Evolutionary conservation across 2,888 invertebrate genomes (phyloP).

Genomic region (Plagiodera versicolora): DNA sequence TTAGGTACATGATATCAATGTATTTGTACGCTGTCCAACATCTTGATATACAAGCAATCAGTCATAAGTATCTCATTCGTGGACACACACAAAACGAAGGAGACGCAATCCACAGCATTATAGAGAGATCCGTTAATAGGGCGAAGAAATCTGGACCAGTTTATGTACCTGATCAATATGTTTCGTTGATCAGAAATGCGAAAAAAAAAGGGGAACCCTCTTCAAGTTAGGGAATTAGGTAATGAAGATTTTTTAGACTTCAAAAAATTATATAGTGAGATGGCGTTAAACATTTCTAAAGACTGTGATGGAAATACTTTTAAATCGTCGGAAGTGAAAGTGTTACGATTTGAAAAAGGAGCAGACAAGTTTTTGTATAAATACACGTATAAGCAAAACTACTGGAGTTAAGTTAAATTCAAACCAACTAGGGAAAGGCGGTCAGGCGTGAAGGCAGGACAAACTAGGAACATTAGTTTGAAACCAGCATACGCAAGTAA

Average conservation of each 20-base stretch:
- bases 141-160: constrained; percentile 20
- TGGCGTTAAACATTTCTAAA: constrained; percentile 11
- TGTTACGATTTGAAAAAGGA: constrained; percentile 17
- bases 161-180: constrained; percentile 20
- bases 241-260: constrained; percentile 20
- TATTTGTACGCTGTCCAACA: constrained; percentile 18
- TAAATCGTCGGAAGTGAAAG: constrained; percentile 12
- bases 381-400: constrained; percentile 14
- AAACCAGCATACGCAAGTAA: constrained; percentile 8
- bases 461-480: not conserved
- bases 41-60: constrained; percentile 19
- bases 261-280: constrained; percentile 17
- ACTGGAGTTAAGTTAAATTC: constrained; percentile 14
- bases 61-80: constrained; percentile 23
- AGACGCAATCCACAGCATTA: constrained; percentile 20
- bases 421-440: constrained; percentile 17
- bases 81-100: constrained; percentile 28
- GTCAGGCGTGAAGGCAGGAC: not conserved
- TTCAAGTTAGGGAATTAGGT: constrained; percentile 19
- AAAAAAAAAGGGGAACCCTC: constrained; percentile 19
- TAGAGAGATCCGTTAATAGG: constrained; percentile 13
- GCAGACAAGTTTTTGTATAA: constrained; percentile 14
- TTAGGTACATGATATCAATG: constrained; percentile 16
- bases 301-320: constrained; percentile 14
- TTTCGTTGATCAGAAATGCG: constrained; percentile 16